phyloP scores from a whole-genome alignment of 2,888 invertebrate genomes.

The Eudemis profundana region DNA sequence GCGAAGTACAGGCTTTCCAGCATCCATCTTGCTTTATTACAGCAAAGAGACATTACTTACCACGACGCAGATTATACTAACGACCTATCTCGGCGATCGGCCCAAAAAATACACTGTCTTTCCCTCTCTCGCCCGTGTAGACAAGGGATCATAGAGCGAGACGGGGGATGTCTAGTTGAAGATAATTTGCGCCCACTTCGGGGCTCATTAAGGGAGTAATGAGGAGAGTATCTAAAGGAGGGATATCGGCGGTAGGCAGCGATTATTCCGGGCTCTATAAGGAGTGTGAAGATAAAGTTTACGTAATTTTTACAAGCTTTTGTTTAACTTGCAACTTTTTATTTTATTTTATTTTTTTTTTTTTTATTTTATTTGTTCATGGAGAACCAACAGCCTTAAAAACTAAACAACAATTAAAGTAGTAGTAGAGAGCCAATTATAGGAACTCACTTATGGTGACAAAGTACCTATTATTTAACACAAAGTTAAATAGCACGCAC shows the following conservation, averaged over 20 bases:
- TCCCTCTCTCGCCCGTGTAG: neutral
- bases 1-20: slow-evolving; percentile 2
- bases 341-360: too few species aligned
- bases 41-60: slow-evolving; percentile 29
- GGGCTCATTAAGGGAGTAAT: slow-evolving; percentile 35
- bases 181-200: slow-evolving; percentile 42
- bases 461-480: too few species aligned
- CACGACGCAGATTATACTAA: slow-evolving; percentile 36
- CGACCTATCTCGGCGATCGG: slow-evolving; percentile 28
- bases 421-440: too few species aligned
- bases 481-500: too few species aligned
- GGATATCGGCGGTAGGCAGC: slow-evolving; percentile 11
- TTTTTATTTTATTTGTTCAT: too few species aligned
- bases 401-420: too few species aligned
- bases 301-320: too few species aligned
- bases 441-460: too few species aligned
- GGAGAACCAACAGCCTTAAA: too few species aligned
- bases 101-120: slow-evolving; percentile 32
- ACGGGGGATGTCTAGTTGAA: slow-evolving; percentile 24
- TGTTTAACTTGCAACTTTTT: too few species aligned
- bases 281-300: slow-evolving; percentile 11
- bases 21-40: slow-evolving; percentile 39
- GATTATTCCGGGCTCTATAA: neutral
- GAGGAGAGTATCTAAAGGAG: slow-evolving; percentile 38
- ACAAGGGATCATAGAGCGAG: neutral